Percentiles rank a stretch among this genome's conserved stretches.
phyloP scores from a whole-genome alignment of 1,140 invertebrate species.

The Bombus consobrinus region DNA sequence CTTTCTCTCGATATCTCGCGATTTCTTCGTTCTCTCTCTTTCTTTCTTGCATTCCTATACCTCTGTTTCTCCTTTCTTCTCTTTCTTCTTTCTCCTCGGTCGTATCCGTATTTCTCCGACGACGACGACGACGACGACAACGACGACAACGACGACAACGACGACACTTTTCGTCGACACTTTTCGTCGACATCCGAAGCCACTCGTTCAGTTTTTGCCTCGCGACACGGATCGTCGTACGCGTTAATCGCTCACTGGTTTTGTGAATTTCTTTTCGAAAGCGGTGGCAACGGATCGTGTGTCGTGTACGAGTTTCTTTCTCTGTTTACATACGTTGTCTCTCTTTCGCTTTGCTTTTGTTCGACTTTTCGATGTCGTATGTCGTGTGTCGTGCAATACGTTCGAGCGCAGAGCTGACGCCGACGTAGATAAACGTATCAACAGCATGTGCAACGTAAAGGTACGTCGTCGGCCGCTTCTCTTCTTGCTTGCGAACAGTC shows the following conservation, averaged over 20 bases:
- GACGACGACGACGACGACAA: too few relatives aligned
- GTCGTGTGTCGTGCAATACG: too few relatives aligned
- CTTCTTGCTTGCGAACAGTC: constrained; percentile 1
- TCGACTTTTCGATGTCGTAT: background rate
- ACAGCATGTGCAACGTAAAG: constrained; percentile 8
- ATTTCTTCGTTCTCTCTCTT: background rate
- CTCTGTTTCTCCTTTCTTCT: background rate
- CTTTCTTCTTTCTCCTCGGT: background rate
- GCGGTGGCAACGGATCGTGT: too few relatives aligned
- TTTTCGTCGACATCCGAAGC: too few relatives aligned
- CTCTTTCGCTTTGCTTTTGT: constrained; percentile 34
- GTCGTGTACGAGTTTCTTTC: too few relatives aligned
- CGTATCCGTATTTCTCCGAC: too few relatives aligned
- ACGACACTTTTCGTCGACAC: too few relatives aligned
- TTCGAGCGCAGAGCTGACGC: background rate
- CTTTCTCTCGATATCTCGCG: background rate
- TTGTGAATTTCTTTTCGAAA: too few relatives aligned
- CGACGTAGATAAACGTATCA: background rate
- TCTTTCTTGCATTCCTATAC: background rate
- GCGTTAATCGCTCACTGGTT: too few relatives aligned
- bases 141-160: too few relatives aligned
- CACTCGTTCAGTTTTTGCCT: too few relatives aligned
- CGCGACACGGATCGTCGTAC: too few relatives aligned
- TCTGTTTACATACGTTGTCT: background rate
- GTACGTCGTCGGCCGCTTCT: background rate